phyloP scores from a whole-genome alignment of 1,140 invertebrate species.

The Mylabris phalerata region DNA sequence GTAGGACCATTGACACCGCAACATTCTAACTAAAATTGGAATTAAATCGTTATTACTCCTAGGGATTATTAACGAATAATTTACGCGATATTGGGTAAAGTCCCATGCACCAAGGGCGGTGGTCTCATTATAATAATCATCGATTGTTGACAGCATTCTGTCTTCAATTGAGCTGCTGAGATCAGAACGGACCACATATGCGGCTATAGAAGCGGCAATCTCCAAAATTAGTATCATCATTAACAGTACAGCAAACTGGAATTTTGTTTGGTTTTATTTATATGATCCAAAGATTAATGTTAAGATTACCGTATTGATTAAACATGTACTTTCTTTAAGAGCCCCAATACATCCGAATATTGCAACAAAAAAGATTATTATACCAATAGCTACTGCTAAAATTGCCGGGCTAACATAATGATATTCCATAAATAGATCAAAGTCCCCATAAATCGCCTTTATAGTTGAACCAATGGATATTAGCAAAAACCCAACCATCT shows the following conservation, averaged over 20 bases:
- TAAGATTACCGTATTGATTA: slow-evolving; percentile 65
- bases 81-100: slow-evolving; percentile 58
- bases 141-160: slow-evolving; percentile 53
- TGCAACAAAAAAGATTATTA: slow-evolving; percentile 69
- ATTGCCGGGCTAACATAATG: slow-evolving; percentile 65
- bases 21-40: slow-evolving; percentile 58
- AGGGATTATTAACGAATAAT: neutral
- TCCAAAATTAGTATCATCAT: slow-evolving; percentile 73
- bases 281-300: too few relatives aligned
- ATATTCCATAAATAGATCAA: slow-evolving; percentile 60
- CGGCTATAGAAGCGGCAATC: slow-evolving; percentile 71
- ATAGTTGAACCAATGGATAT: slow-evolving; percentile 73
- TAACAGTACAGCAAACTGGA: slow-evolving; percentile 73
- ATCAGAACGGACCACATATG: slow-evolving; percentile 62
- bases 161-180: slow-evolving; percentile 50
- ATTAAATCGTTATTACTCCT: neutral
- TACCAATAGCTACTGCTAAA: slow-evolving; percentile 68
- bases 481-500: slow-evolving; percentile 68
- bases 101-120: slow-evolving; percentile 52
- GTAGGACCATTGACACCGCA: slow-evolving; percentile 58
- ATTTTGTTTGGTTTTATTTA: too few relatives aligned
- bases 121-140: slow-evolving; percentile 46
- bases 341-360: slow-evolving; percentile 78
- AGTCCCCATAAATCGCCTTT: slow-evolving; percentile 64
- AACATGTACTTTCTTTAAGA: slow-evolving; percentile 71